phyloP scores from a whole-genome alignment of 2,888 invertebrate genomes.

The Malacosoma neustria region DNA sequence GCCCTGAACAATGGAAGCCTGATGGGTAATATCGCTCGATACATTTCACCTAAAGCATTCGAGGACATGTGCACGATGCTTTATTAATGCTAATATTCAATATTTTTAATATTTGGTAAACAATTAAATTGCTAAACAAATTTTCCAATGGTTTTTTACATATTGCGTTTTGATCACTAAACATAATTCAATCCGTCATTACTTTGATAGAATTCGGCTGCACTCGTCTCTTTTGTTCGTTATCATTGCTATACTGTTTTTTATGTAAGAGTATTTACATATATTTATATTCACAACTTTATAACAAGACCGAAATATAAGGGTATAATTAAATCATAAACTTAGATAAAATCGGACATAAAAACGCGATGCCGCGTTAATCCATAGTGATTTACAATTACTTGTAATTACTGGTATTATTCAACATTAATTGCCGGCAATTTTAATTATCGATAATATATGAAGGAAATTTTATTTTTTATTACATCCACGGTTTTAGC shows the following conservation, averaged over 20 bases:
- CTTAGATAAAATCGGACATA: conserved; percentile 50
- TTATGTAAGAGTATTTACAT: too few relatives aligned
- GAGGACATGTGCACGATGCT: conserved; percentile 11
- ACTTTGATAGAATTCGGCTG: too few relatives aligned
- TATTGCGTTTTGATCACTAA: too few relatives aligned
- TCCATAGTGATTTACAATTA: conserved; percentile 65
- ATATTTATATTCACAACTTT: too few relatives aligned
- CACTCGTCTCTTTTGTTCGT: too few relatives aligned
- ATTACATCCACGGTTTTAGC: conserved; percentile 35
- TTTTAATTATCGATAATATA: conserved; percentile 60
- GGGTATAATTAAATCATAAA: conserved; percentile 73
- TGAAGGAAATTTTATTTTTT: conserved; percentile 33
- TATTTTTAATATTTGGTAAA: too few relatives aligned
- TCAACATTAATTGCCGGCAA: conserved; percentile 50
- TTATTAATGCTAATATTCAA: too few relatives aligned
- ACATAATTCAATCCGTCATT: too few relatives aligned
- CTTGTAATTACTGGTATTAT: conserved; percentile 50
- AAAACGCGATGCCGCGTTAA: conserved; percentile 50
- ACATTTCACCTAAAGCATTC: conserved; percentile 9
- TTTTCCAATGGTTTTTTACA: too few relatives aligned
- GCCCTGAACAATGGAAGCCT: conserved; percentile 65
- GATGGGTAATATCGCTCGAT: conserved; percentile 47
- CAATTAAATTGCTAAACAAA: too few relatives aligned
- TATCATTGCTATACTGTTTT: too few relatives aligned
- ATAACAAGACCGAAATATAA: too few relatives aligned